Evolutionary conservation across 2,113 vertebrate genomes (phyloP), one percentile per base, ranked within the genome.

Genomic region (Pao palembangensis): DNA sequence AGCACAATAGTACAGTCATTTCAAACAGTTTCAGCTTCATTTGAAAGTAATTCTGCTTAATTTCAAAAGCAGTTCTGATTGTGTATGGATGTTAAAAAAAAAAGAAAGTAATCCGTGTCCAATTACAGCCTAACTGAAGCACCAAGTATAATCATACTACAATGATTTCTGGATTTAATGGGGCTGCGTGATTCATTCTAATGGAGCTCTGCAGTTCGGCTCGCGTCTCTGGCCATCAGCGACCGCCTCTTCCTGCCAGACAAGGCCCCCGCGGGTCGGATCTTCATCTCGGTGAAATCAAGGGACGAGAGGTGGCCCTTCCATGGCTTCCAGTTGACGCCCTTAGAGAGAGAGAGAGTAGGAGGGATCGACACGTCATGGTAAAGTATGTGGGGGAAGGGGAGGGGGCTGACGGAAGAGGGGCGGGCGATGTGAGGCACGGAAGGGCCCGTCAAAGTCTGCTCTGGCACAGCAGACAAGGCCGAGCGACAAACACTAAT

Each of bases 271-370:
- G 80, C 16, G 0, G 88, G 92, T 54, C 80, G 75, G 58, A 96
- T 94, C 88, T 95, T 95, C 90, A 96, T 88, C 75, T 97, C 93
- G 0, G 89, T 91, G 58, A 91, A 94, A 71, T 94, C 92, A 12
- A 96, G 93, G 67, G 94, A 96, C 50, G 85, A 91, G 50, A 94
- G 88, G 42, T 95, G 93, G 64, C 94, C 94, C 88, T 95, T 96
- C 93, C 94, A 95, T 0, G 94, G 93, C 64, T 95, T 89, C 93
- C 94, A 96, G 72, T 96, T 98, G 69, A 96, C 89, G 1, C 92
- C 91, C 94, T 96, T 66, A 17, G 14, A 12, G 17, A 6, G 12
- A 16, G 19, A 46, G 11, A 19, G 5, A 16, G 12, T 0, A 4
- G 12, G 19, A 11, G 8, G 18, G 41, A 28, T 17, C 7, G 41